Percentiles rank a stretch among this genome's conserved stretches.
These are phyloP conservation scores for Colaptes auratus DNA, from an alignment of 2,113 vertebrate genomes.

Conservation along the genomic window DNA sequence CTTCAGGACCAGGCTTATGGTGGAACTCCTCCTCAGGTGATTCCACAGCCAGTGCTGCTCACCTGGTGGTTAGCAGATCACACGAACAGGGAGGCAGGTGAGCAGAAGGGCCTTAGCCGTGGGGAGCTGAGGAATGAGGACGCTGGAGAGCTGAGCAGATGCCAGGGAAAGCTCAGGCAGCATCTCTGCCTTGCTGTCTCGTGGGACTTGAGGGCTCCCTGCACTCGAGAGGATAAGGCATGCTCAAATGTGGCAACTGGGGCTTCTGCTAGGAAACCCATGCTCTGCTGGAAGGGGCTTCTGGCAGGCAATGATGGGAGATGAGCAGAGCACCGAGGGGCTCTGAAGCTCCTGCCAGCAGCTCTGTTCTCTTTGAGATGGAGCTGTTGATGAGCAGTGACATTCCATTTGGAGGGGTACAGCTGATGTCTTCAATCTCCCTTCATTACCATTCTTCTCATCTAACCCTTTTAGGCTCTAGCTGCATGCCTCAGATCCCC, in stretches of 20 bases:
- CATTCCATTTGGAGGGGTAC: neutral
- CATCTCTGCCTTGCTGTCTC: neutral
- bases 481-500: neutral
- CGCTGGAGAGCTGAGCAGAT: neutral
- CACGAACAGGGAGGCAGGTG: neutral
- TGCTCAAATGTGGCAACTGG: neutral
- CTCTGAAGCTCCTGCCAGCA: neutral
- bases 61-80: neutral
- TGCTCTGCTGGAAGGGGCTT: neutral
- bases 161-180: neutral
- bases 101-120: neutral
- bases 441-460: neutral
- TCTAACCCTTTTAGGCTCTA: neutral
- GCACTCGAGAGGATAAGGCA: neutral
- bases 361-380: neutral
- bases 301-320: neutral
- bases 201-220: neutral
- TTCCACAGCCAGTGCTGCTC: neutral
- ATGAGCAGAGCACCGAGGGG: neutral
- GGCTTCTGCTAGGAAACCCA: neutral
- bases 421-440: neutral
- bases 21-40: neutral
- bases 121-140: neutral
- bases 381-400: neutral
- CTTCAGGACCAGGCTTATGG: neutral